Evolutionary conservation across 2,113 vertebrate species (phyloP).

Genomic region (Sturnus vulgaris): DNA sequence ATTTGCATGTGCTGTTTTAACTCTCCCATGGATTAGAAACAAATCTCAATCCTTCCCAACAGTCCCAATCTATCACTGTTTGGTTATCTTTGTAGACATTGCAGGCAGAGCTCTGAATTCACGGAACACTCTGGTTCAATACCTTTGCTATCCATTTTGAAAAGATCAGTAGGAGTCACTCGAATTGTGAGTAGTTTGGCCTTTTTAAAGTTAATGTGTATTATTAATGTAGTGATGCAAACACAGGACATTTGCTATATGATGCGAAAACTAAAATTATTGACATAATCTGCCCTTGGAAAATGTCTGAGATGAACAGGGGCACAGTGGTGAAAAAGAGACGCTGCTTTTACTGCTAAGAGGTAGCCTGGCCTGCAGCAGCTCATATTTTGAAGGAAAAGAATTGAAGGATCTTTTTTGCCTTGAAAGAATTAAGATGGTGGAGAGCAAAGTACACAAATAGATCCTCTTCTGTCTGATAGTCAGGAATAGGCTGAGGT

Average conservation of each 20-base stretch:
- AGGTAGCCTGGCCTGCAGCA: not conserved
- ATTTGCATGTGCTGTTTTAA: not conserved
- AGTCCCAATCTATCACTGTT: not conserved
- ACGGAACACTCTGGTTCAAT: not conserved
- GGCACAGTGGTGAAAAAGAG: not conserved
- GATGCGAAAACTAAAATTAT: not conserved
- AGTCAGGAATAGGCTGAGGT: not conserved
- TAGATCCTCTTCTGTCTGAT: not conserved
- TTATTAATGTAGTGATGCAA: not conserved
- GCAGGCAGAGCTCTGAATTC: not conserved
- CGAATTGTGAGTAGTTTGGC: not conserved
- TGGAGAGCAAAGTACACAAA: not conserved
- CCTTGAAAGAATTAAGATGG: not conserved
- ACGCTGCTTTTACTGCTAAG: not conserved
- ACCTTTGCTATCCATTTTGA: not conserved
- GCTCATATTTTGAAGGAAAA: not conserved
- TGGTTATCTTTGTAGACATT: not conserved
- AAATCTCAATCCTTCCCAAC: not conserved
- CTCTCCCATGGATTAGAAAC: not conserved
- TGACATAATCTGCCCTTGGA: not conserved
- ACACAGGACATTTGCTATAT: not conserved
- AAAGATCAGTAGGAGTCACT: not conserved
- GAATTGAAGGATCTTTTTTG: not conserved
- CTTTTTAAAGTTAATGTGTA: not conserved
- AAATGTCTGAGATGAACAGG: not conserved